phyloP scores from a whole-genome alignment of 2,113 vertebrate species.

The Argyrosomus japonicus region DNA sequence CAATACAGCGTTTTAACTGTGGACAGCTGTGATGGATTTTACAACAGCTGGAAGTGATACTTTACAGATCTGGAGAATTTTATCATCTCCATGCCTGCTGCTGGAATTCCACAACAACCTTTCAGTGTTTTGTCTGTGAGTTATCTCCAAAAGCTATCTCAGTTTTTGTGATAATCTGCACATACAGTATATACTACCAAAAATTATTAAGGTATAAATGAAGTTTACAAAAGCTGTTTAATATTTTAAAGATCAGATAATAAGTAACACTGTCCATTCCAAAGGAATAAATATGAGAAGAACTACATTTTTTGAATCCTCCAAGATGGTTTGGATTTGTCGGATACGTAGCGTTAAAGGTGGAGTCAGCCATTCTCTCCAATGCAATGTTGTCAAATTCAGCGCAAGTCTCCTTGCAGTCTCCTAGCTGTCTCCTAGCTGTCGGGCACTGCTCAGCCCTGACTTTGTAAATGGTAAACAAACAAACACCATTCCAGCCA shows the following conservation, averaged over 20 bases:
- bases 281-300: background rate
- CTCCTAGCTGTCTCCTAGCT: no score
- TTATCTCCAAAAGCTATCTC: conserved; percentile 57
- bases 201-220: background rate
- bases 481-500: no score
- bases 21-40: conserved; percentile 74
- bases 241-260: background rate
- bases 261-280: background rate
- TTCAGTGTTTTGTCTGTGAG: conserved; percentile 74
- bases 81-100: conserved; percentile 61
- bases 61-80: conserved; percentile 68
- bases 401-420: no score
- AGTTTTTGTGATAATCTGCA: conserved; percentile 49
- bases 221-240: background rate
- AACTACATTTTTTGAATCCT: no score
- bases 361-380: no score
- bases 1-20: conserved; percentile 72
- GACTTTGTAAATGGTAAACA: no score
- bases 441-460: no score
- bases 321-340: background rate
- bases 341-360: no score
- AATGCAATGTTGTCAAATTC: no score
- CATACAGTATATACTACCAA: background rate
- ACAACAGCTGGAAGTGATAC: conserved; percentile 80
- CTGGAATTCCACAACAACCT: conserved; percentile 68